Evolutionary conservation across 2,888 invertebrate genomes (phyloP).

Genomic region (Colostygia pectinataria): DNA sequence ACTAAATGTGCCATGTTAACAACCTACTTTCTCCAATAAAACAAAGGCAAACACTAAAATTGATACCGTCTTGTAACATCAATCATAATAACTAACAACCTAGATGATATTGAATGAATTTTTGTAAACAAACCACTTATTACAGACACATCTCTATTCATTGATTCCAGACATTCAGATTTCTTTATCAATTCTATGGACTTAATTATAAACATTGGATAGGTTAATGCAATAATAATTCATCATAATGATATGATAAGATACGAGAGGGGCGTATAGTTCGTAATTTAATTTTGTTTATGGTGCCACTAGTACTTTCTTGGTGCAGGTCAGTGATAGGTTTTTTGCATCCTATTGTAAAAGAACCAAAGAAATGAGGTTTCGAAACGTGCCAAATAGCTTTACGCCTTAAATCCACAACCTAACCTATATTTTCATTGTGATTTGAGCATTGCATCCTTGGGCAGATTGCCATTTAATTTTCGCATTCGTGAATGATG

Average conservation of each 20-base stretch:
- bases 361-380: conserved; percentile 3
- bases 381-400: conserved; percentile 25
- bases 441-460: conserved; percentile 26
- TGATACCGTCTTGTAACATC: no score
- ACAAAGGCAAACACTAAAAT: neutral
- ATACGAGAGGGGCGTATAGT: neutral
- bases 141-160: conserved; percentile 9
- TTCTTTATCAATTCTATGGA: conserved; percentile 38
- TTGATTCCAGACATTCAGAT: conserved; percentile 33
- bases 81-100: neutral
- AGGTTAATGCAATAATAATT: conserved; percentile 37
- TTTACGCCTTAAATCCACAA: neutral
- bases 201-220: conserved; percentile 39
- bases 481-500: neutral
- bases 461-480: conserved; percentile 39
- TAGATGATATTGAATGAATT: conserved; percentile 9
- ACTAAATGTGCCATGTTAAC: no score
- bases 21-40: neutral
- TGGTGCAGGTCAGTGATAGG: conserved; percentile 3
- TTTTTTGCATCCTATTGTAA: no score
- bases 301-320: neutral
- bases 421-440: conserved; percentile 23
- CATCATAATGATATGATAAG: conserved; percentile 14
- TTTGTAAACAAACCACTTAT: conserved; percentile 25
- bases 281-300: neutral